Evolutionary conservation across 2,113 vertebrate species (phyloP).

Genomic region (Crypturellus undulatus): DNA sequence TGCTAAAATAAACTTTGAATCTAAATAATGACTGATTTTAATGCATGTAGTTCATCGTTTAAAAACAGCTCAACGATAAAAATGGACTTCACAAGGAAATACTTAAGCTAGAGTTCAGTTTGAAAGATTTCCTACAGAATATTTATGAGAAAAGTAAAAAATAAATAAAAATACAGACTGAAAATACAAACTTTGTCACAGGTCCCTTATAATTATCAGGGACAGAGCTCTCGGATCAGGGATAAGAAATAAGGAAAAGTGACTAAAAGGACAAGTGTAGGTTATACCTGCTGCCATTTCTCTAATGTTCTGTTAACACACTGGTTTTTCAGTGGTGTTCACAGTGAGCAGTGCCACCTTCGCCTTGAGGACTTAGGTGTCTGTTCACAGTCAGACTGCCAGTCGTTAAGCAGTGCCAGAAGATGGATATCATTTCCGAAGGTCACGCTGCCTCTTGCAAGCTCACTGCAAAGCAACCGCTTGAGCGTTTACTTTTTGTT

Average conservation of each 20-base stretch:
- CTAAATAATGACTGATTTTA: background rate
- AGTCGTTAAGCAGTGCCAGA: background rate
- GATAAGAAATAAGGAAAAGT: background rate
- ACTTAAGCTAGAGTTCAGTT: background rate
- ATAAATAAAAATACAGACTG: background rate
- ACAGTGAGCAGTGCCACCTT: background rate
- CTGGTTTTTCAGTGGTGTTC: background rate
- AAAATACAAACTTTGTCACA: background rate
- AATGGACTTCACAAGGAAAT: background rate
- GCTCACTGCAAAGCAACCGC: background rate
- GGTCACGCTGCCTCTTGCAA: background rate
- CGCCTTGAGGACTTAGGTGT: background rate
- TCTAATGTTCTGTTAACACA: background rate
- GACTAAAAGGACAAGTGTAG: background rate
- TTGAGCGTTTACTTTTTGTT: background rate
- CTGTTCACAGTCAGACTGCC: background rate
- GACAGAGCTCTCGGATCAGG: background rate
- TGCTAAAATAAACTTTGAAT: background rate
- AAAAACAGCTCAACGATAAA: background rate
- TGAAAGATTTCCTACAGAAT: background rate
- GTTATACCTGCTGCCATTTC: background rate
- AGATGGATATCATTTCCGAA: background rate
- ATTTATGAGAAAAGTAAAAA: background rate
- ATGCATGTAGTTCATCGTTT: background rate
- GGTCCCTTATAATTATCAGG: background rate